Base-by-base conservation (phyloP, 2,888 invertebrate genomes). In the Rapana venosa region DNA sequence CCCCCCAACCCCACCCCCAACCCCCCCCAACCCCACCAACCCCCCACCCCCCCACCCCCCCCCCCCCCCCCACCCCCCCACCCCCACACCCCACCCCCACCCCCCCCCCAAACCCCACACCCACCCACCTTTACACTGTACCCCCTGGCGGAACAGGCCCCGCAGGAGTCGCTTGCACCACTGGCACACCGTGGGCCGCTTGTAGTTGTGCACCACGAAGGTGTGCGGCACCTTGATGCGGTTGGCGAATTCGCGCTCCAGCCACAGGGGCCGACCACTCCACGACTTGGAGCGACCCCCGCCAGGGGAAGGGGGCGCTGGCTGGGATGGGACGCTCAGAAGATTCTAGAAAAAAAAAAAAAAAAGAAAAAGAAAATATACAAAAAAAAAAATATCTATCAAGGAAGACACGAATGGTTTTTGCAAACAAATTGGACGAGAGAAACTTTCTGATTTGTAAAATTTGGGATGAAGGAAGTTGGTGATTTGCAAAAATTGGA, bases 191-290 rank as follows among this genome's bases (percentile, higher is more conserved):
- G 99, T 99, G 89, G 99, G 99, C 88, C 98, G 97, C 86, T 98
- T 99, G 97, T 99, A 99, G 89, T 98, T 98, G 97, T 99, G 99
- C 92, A 99, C 97, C 95, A 98, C 98, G 97, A 99, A 99, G 11
- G 99, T 99, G 97, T 99, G 99, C 66, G 99, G 99, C 95, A 98
- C 98, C 95, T 97, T 97, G 91, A 97, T 96, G 91, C 97, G 95
- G 84, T 96, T 97, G 70, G 97, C 97, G 94, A 97, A 97, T 95
- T 97, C 97, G 94, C 97, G 97, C 95, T 98, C 98, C 92, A 97
- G 97, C 97, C 97, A 97, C 36, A 97, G 96, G 5, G 97, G 97
- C 90, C 98, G 96, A 61, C 88, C 88, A 91, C 96, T 96, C 96
- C 96, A 96, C 26, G 96, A 95, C 90, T 95, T 95, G 58, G 95